Evolutionary conservation across 2,113 vertebrate genomes (phyloP), one percentile per base, ranked within the genome.

Genomic region (Nerophis lumbriciformis): DNA sequence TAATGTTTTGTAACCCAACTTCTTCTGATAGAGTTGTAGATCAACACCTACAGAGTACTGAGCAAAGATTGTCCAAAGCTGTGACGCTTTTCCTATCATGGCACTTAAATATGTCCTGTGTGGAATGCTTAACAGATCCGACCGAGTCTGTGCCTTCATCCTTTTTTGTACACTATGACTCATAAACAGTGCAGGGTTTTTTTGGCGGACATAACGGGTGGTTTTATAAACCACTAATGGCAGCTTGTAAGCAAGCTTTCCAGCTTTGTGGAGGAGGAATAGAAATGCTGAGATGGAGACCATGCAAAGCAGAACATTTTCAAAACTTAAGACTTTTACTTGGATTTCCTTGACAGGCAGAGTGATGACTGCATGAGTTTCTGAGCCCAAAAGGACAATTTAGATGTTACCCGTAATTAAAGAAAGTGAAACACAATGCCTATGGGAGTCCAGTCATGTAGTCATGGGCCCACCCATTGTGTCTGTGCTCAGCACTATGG

Each of bases 31-130:
- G 1, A 21, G 55, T 57, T 57, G 55, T 45, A 44, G 55, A 57
- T 13, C 19, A 16, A 69, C 2, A 60, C 56, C 63, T 59, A 74
- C 54, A 47, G 42, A 59, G 81, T 77, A 83, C 86, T 85, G 81
- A 84, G 79, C 84, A 83, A 79, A 85, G 79, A 79, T 4, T 9
- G 63, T 82, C 71, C 21, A 38, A 54, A 57, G n/a, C n/a, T 38
- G 53, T 39, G 51, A 72, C 45, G 7, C 36, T 21, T 48, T 61
- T 69, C 12, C 67, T 63, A 14, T 52, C 5, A 49, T 60, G 9
- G 63, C 70, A 15, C 5, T 51, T 51, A 63, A 53, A 56, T 52
- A 52, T 61, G 9, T 59, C 39, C 53, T 13, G 36, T 47, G 8
- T 48, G 59, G 19, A 50, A 52, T 10, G n/a, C 39, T 48, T 50